Conservation (phyloP, 2,113 vertebrate genomes). For the Junco hyemalis region DNA sequence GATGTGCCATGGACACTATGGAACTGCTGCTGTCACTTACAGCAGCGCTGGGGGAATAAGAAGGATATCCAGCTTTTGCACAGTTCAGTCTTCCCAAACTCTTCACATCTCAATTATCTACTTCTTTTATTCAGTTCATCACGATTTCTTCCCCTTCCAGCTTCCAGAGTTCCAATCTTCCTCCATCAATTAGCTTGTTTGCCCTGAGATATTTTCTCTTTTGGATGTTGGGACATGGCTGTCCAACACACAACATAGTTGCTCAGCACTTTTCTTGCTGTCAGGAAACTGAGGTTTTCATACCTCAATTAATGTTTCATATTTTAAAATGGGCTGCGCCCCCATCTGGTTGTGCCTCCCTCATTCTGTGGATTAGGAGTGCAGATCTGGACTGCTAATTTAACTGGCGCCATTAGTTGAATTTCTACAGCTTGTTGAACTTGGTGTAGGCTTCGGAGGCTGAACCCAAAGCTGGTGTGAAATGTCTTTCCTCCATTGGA, state of each 20-base stretch:
- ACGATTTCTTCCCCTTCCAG: not conserved
- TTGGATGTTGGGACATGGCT: fast-evolving
- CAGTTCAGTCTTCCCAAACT: not conserved
- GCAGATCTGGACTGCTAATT: not conserved
- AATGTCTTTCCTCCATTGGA: not conserved
- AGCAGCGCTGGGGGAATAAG: not conserved
- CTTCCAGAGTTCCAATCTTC: not conserved
- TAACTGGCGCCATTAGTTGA: not conserved
- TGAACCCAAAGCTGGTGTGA: not conserved
- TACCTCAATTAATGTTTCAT: not conserved
- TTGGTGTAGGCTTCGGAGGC: not conserved
- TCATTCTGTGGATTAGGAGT: not conserved
- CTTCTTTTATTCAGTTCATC: not conserved
- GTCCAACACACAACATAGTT: not conserved
- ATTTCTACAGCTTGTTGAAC: not conserved
- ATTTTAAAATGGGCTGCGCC: not conserved
- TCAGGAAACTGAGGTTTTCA: not conserved
- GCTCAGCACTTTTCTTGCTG: not conserved
- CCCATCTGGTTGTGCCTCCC: not conserved
- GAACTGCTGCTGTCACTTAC: not conserved
- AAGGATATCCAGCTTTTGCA: not conserved
- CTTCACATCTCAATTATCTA: not conserved
- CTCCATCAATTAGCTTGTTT: not conserved
- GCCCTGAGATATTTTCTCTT: not conserved
- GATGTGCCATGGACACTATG: not conserved